phyloP scores from a whole-genome alignment of 37 sponge, comb jelly and placozoan genomes.

The Spongilla lacustris region DNA sequence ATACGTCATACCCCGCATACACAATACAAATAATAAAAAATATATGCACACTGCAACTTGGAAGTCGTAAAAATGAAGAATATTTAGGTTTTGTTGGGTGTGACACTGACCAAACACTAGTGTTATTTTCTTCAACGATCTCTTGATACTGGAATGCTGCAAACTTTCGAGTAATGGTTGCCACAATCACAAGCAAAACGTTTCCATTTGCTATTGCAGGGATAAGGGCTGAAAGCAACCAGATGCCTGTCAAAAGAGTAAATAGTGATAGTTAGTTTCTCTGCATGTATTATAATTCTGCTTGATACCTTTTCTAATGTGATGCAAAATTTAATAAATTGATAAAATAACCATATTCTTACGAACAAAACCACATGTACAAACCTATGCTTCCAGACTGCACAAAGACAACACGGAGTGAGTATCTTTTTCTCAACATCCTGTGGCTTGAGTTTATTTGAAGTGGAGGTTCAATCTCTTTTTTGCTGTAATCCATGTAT shows the following conservation, averaged over 20 bases:
- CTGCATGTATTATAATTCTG: no score
- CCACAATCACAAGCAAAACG: slow-evolving; percentile 48
- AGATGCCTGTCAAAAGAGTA: slow-evolving; percentile 30
- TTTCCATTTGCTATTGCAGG: slow-evolving; percentile 49
- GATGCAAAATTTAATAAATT: no score
- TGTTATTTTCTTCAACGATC: no score
- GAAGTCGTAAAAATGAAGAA: no score
- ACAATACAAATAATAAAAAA: no score
- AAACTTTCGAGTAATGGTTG: slow-evolving; percentile 45
- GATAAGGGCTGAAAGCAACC: slow-evolving; percentile 31
- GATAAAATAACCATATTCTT: no score
- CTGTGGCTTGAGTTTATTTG: background rate
- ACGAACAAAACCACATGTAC: no score
- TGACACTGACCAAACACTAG: no score
- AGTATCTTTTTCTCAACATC: slow-evolving; percentile 54
- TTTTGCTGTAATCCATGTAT: slow-evolving; percentile 49
- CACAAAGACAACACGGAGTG: slow-evolving; percentile 54
- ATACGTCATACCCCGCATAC: no score
- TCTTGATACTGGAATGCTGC: slow-evolving; percentile 26
- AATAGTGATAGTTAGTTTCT: background rate
- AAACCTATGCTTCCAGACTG: slow-evolving; percentile 60
- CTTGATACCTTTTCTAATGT: no score
- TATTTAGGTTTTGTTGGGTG: no score
- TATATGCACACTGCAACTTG: no score
- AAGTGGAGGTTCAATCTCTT: slow-evolving; percentile 2